These are phyloP conservation scores for Sinelater perroti DNA, from an alignment of 2,888 invertebrate genomes.

Conservation along the genomic window DNA sequence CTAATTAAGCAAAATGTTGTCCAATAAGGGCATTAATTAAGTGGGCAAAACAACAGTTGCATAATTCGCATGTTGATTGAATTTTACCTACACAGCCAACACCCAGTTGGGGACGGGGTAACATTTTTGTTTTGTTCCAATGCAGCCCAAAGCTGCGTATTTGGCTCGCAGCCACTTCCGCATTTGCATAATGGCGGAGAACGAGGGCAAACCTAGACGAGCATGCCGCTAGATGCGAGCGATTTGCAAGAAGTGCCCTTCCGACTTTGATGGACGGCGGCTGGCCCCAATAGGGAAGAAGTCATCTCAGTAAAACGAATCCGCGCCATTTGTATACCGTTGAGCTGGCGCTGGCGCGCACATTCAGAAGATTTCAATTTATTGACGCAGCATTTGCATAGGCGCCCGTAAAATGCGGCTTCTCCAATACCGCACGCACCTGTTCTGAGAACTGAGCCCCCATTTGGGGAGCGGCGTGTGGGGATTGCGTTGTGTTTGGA, in stretches of 20 bases:
- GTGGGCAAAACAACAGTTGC: no score
- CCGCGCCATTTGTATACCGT: neutral
- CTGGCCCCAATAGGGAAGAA: neutral
- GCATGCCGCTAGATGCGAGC: neutral
- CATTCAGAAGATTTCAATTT: neutral
- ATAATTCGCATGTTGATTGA: no score
- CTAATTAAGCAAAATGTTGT: no score
- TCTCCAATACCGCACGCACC: no score
- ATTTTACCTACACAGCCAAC: no score
- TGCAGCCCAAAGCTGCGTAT: constrained; percentile 5
- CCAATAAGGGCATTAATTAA: no score
- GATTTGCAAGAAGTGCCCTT: constrained; percentile 5
- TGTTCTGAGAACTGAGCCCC: no score
- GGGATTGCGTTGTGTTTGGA: no score
- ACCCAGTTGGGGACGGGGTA: no score
- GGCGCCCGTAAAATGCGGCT: no score
- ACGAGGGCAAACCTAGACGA: neutral
- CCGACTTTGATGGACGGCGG: neutral
- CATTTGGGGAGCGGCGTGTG: no score
- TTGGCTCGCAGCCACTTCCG: neutral
- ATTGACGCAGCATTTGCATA: neutral
- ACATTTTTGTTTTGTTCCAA: no score
- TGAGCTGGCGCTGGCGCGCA: neutral
- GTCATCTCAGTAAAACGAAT: neutral
- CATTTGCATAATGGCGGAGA: constrained; percentile 13